Base-by-base conservation (phyloP, 2,888 invertebrate species). In the Drosophila sordidapex region DNA sequence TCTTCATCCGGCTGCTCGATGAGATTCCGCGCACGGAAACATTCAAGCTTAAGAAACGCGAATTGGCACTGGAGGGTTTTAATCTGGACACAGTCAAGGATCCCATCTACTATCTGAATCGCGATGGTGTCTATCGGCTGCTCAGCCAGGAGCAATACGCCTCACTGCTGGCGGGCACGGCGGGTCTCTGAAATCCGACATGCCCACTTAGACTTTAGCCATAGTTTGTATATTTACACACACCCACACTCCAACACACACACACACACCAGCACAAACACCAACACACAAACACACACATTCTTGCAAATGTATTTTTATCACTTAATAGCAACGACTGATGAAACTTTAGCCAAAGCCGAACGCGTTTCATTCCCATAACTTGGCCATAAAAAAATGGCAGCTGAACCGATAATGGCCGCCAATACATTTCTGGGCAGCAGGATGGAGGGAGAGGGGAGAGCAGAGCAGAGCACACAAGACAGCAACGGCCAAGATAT, bases 11-110 rank as follows among this genome's bases (percentile, higher is more conserved):
- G 63, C 94, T 98, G 70, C 94, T 97, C 90, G 94, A 96, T 62
- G 94, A 96, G 79, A 95, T 98, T 61, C 97, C 98, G 67, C 94
- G 96, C 89, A 97, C 97, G 4, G 96, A 96, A 93, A 99, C 99
- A 0, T 99, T 97, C 93, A 99, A 99, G 94, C 93, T 99, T 82
- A 97, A 97, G 93, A 99, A 99, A 92, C 94, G 96, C 5, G 96
- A 97, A 82, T 95, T 99, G 74, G 97, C 97, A 91, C 94, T 95
- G 76, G 97, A 98, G 81, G 98, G 97, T 3, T 99, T 96, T 92
- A 95, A 99, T 91, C 94, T 96, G 4, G 94, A 94, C 61, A 94
- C 95, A 90, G 94, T 96, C 69, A 94, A 95, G 80, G 98, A 98
- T 91, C 95, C 95, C 48, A 92, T 98, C 48, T 98, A 95, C 94